phyloP scores from a whole-genome alignment of 2,797 vertebrate genomes.

The Gastrophryne carolinensis region DNA sequence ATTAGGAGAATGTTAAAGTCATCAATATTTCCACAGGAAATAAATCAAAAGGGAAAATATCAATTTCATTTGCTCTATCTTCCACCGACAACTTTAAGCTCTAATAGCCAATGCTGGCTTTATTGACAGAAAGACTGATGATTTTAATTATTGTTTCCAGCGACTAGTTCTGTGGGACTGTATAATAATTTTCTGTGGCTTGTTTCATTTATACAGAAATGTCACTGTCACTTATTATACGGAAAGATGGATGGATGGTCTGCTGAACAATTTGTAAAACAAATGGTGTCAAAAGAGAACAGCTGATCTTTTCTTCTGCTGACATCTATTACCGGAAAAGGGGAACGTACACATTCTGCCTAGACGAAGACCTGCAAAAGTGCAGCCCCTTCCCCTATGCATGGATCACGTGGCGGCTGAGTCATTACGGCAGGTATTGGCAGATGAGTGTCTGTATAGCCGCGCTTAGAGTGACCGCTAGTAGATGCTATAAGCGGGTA shows the following conservation, averaged over 20 bases:
- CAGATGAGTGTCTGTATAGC: too few species aligned
- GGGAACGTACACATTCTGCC: slow-evolving; percentile 33
- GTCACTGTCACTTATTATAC: slow-evolving; percentile 52
- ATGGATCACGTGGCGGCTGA: too few species aligned
- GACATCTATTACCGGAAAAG: slow-evolving; percentile 50
- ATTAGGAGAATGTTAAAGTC: slow-evolving; percentile 41
- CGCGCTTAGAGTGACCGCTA: too few species aligned
- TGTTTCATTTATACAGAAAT: slow-evolving; percentile 54
- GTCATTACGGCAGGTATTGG: too few species aligned
- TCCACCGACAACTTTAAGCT: slow-evolving; percentile 47
- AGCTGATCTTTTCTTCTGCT: slow-evolving; percentile 55
- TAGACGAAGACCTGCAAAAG: slow-evolving; percentile 43
- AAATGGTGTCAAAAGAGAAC: slow-evolving; percentile 49
- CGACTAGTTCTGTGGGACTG: slow-evolving; percentile 44
- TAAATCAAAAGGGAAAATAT: slow-evolving; percentile 43
- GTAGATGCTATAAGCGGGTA: too few species aligned
- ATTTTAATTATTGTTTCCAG: slow-evolving; percentile 54
- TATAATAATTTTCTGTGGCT: slow-evolving; percentile 52
- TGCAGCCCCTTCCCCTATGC: too few species aligned
- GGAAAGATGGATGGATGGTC: slow-evolving; percentile 49
- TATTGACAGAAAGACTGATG: slow-evolving; percentile 54
- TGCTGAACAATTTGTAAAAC: slow-evolving; percentile 51
- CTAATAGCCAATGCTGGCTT: slow-evolving; percentile 45
- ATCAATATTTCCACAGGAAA: slow-evolving; percentile 39
- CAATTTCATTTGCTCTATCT: slow-evolving; percentile 43